phyloP scores from a whole-genome alignment of 2,888 invertebrate genomes.

The Sphinx pinastri region DNA sequence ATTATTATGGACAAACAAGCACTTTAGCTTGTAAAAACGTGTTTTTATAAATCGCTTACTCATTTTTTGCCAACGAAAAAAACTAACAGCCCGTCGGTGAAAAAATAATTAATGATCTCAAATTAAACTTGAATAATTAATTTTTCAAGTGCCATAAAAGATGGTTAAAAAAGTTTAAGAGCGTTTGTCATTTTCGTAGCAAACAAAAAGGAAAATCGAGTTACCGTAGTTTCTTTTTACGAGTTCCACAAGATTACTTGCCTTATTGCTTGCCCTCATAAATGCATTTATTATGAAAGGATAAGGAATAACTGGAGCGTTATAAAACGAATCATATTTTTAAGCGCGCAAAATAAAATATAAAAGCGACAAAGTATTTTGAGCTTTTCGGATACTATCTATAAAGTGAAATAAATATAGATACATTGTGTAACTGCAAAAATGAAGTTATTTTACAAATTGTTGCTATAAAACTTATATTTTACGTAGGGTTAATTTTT shows the following conservation, averaged over 20 bases:
- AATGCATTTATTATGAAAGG: neutral
- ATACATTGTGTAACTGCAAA: neutral
- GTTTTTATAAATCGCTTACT: neutral
- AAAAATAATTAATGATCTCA: slow-evolving; percentile 13
- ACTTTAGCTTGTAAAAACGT: too few relatives aligned
- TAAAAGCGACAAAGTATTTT: neutral
- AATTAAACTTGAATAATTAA: neutral
- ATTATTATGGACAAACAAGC: too few relatives aligned
- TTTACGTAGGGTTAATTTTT: too few relatives aligned
- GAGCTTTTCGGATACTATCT: neutral
- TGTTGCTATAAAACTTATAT: too few relatives aligned
- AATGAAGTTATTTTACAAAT: too few relatives aligned
- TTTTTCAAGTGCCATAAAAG: neutral
- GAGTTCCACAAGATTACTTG: neutral
- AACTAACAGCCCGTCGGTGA: neutral
- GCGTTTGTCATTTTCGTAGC: neutral
- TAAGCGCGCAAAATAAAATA: neutral
- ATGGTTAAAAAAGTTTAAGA: neutral
- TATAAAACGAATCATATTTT: neutral
- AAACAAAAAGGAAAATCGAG: neutral
- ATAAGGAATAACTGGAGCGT: neutral
- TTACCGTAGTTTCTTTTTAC: slow-evolving; percentile 4
- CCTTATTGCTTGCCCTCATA: neutral
- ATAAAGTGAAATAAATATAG: neutral
- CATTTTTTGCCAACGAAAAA: neutral